A percentile compares a stretch with the other conserved stretches of the same genome.
Evolutionary conservation across 2,113 vertebrate species (phyloP).

Genomic region (Stigmatopora nigra): DNA sequence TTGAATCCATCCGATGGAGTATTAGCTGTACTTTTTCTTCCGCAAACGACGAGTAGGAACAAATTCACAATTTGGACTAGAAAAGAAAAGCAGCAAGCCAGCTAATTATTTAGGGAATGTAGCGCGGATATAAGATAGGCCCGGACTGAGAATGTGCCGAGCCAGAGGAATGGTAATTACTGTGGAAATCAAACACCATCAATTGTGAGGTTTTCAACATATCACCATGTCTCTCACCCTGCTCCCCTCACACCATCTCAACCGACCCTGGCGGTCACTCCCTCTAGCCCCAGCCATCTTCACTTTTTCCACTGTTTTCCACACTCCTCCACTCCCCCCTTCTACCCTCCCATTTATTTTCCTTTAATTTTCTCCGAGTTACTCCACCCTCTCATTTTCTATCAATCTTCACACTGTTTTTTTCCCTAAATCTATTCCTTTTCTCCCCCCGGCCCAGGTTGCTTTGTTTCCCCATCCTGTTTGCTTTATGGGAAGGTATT

Average conservation of each 20-base stretch:
- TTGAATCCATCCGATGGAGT: no score
- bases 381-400: conserved; percentile 48
- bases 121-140: conserved; percentile 71
- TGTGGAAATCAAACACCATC: conserved; percentile 76
- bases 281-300: conserved; percentile 34
- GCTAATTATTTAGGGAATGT: conserved; percentile 71
- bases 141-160: conserved; percentile 65
- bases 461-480: conserved; percentile 35
- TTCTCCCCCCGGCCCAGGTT: conserved; percentile 19
- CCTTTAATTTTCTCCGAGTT: conserved; percentile 45
- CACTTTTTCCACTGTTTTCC: conserved; percentile 43
- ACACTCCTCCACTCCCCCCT: conserved; percentile 13
- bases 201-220: conserved; percentile 72
- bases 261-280: conserved; percentile 53
- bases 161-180: conserved; percentile 76
- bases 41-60: neutral
- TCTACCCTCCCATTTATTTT: conserved; percentile 44
- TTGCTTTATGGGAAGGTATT: conserved; percentile 9
- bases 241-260: conserved; percentile 47
- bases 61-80: conserved; percentile 46
- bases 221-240: conserved; percentile 53
- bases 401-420: conserved; percentile 47
- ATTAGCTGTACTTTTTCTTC: no score
- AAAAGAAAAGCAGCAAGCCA: conserved; percentile 54
- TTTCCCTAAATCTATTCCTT: conserved; percentile 40